Percentiles rank a stretch among this genome's conserved stretches.
Conservation (phyloP, 1,140 invertebrate genomes). For the Hycleus cichorii region DNA sequence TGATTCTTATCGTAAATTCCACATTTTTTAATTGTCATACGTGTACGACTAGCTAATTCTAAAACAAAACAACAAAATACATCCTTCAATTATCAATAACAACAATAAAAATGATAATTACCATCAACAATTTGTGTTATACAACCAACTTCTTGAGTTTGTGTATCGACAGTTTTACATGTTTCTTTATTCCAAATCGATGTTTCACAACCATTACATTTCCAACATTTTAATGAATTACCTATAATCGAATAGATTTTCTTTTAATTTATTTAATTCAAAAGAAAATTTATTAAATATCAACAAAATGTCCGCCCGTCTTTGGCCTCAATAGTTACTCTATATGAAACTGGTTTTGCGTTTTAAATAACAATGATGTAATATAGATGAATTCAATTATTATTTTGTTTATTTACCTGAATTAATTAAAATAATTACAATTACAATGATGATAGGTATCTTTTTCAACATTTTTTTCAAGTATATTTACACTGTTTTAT, state of each 20-base stretch:
- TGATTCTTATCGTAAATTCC: neutral
- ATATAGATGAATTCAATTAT: too few relatives aligned
- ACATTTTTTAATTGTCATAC: constrained; percentile 7
- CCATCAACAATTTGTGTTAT: neutral
- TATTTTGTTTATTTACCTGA: too few relatives aligned
- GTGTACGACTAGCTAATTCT: neutral
- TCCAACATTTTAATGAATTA: constrained; percentile 1
- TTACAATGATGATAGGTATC: too few relatives aligned
- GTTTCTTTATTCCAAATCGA: neutral
- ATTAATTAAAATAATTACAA: too few relatives aligned
- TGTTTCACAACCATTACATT: constrained; percentile 11
- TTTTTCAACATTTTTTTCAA: too few relatives aligned
- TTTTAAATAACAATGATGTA: too few relatives aligned
- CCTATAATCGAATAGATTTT: neutral
- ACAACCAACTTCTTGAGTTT: neutral
- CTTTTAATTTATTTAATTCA: too few relatives aligned
- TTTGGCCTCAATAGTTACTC: too few relatives aligned
- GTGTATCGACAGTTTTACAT: constrained; percentile 1
- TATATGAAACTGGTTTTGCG: too few relatives aligned
- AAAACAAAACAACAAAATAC: neutral
- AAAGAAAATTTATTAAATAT: too few relatives aligned
- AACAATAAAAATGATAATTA: neutral
- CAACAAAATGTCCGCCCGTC: too few relatives aligned
- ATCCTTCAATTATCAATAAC: neutral
- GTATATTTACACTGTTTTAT: too few relatives aligned